Evolutionary conservation across 2,888 invertebrate genomes (phyloP), one percentile per base, ranked within the genome.

Genomic region (Carterocephalus palaemon): DNA sequence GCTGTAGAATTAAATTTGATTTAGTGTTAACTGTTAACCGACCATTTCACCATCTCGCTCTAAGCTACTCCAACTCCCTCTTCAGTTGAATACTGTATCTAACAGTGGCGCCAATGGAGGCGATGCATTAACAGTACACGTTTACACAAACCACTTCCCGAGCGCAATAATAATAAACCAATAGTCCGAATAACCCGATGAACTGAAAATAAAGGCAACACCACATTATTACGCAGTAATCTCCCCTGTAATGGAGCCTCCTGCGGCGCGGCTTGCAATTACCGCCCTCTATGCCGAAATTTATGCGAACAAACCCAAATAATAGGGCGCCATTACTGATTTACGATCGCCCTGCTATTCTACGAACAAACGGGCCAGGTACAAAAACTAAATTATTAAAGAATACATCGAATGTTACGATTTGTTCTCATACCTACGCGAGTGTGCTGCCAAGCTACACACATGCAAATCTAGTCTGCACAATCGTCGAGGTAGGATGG

Each of bases 241-340:
- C 34, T 28, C 10, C 15, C n/a, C 9, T 22, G 43, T 51, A 50
- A 51, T 48, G 48, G 46, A 36, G 50, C 52, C 56, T 53, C 57
- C 56, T 55, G 59, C 56, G 54, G 58, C 56, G 53, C 41, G 42
- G 47, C 48, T 52, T 51, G 54, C 58, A 57, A 57, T 59, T 57
- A 57, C 61, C 54, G 53, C 57, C 51, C 56, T 54, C 53, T 53
- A 60, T 62, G 61, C 62, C 58, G 53, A 68, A 75, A 74, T 77
- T 71, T 77, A 77, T 75, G 75, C 76, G 71, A 74, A 72, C 68
- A 50, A 54, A 51, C 54, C 48, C 59, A 84, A 84, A 84, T 85
- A 80, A 84, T 75, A 84, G 83, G 85, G 84, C 85, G 80, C 81
- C 80, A 71, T 59, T 63, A 58, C 74, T 78, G 82, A 83, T 84